These are phyloP conservation scores for Rhopalosiphum padi DNA, from an alignment of 1,140 invertebrate species.

Conservation along the genomic window DNA sequence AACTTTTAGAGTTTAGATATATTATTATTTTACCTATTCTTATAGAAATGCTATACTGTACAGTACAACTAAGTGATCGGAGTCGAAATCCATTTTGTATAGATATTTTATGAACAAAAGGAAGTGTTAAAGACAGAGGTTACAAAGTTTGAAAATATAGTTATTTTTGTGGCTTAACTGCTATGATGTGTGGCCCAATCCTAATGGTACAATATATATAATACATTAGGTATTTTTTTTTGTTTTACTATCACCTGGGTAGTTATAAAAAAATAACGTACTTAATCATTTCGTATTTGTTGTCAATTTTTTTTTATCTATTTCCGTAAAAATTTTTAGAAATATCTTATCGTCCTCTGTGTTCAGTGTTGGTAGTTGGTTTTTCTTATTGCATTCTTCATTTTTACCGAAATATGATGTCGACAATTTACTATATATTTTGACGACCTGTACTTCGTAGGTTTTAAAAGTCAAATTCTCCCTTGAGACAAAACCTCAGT, in stretches of 20 bases:
- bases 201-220: not conserved
- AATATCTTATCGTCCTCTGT: not conserved
- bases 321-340: not conserved
- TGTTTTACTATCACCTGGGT: not conserved
- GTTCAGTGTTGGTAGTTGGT: not conserved
- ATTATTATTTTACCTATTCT: not conserved
- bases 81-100: not conserved
- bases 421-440: not conserved
- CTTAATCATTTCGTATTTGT: not conserved
- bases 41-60: not conserved
- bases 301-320: not conserved
- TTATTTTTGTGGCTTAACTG: not conserved
- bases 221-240: not conserved
- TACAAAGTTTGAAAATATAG: not conserved
- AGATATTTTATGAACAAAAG: not conserved
- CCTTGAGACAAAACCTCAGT: not conserved
- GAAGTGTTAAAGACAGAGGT: not conserved
- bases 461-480: not conserved
- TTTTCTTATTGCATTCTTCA: not conserved
- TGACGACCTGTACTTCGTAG: not conserved
- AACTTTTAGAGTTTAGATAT: not conserved
- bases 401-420: too few relatives aligned
- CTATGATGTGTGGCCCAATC: too few relatives aligned
- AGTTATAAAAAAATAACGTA: not conserved
- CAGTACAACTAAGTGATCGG: not conserved